Evolutionary conservation across 2,888 invertebrate species (phyloP), one percentile per base, ranked within the genome.

Genomic region (Agriotes lineatus): DNA sequence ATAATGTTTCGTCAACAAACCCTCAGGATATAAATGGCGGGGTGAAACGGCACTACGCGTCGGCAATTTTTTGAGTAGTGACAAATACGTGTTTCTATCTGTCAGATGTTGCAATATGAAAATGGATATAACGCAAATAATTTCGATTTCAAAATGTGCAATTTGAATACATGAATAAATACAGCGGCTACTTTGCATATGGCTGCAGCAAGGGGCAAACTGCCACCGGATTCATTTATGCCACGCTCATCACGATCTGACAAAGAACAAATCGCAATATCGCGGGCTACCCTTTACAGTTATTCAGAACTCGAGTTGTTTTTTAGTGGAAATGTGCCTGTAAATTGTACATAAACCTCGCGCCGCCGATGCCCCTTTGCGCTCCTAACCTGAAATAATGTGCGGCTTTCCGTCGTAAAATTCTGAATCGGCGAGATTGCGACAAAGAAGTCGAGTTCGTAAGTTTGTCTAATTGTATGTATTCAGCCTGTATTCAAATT

Each of bases 1-100:
- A 69, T 69, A 65, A 69, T 69, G 70, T 66, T 72, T 60, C 70
- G 70, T 70, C 72, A 72, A 72, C 72, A 70, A 72, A 70, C 70
- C 65, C 50, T 60, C 54, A 37, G 39, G 39, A 72, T 67, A 72
- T 60, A 72, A 72, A 67, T 72, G 66, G 67, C 58, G 19, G 58
- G 66, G 65, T 58, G 64, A 58, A 63, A 60, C 59, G 62, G 56
- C 67, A 67, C 63, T 72, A 57, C 30, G 10, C 33, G 56, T 20
- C 35, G 54, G 57, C 71, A 56, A 68, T 68, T 69, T 72, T 72
- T 67, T 65, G 57, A 57, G 44, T 54, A 37, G 30, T 67, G 70
- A 70, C 69, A 72, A 72, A 72, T 72, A 65, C 44, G 61, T 65
- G 44, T 69, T 68, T 59, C 18, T 59, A 58, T 50, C 48, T 69